These are phyloP conservation scores for Ernsta delagoae DNA, from an alignment of 2,888 invertebrate species.

Conservation along the genomic window DNA sequence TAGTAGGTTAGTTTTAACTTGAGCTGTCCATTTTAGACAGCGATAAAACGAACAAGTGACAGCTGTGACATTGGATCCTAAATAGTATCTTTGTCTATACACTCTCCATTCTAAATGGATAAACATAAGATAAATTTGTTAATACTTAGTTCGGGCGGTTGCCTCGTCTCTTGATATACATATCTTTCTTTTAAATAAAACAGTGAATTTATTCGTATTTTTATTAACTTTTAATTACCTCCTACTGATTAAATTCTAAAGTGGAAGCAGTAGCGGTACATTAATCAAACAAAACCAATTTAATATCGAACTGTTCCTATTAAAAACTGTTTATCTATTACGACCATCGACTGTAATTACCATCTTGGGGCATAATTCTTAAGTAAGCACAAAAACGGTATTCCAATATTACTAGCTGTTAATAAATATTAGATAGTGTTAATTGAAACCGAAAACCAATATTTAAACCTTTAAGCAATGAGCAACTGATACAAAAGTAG, in stretches of 20 bases:
- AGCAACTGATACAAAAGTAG: not conserved
- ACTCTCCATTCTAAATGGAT: slow-evolving; percentile 9
- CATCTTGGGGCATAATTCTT: not conserved
- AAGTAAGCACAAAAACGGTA: slow-evolving; percentile 4
- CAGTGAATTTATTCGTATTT: slow-evolving; percentile 18
- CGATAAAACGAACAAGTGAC: slow-evolving; percentile 20
- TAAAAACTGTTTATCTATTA: not conserved
- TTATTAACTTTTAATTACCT: not conserved
- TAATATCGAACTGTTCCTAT: not conserved
- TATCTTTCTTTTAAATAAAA: slow-evolving; percentile 24
- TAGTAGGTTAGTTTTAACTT: slow-evolving; percentile 31
- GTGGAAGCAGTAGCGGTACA: too few species aligned
- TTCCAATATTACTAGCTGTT: not conserved
- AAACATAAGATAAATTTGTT: slow-evolving; percentile 25
- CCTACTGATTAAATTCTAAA: too few species aligned
- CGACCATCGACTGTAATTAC: not conserved
- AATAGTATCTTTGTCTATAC: not conserved
- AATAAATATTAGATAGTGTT: not conserved
- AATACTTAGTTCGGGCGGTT: slow-evolving; percentile 23
- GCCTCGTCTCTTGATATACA: slow-evolving; percentile 23
- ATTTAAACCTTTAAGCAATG: not conserved
- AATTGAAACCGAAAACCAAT: slow-evolving; percentile 2
- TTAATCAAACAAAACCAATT: not conserved
- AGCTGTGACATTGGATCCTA: slow-evolving; percentile 20
- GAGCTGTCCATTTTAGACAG: slow-evolving; percentile 30